Percentiles rank a stretch among this genome's conserved stretches.
Conservation (phyloP, 2,797 vertebrate species). For the Poecilia picta region DNA sequence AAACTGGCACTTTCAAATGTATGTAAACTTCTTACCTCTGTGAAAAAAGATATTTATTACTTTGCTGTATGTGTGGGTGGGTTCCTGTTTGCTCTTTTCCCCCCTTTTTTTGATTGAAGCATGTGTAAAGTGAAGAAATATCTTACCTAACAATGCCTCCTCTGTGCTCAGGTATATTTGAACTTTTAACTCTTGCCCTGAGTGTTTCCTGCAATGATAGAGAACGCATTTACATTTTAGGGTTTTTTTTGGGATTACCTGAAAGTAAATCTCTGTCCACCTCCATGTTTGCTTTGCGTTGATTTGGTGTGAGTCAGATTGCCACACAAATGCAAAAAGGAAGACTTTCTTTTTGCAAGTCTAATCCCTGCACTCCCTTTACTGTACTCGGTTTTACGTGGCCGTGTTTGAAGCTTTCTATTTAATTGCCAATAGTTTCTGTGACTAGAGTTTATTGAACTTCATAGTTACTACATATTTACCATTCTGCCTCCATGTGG, state of each 20-base stretch:
- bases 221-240: background rate
- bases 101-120: background rate
- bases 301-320: constrained; percentile 6
- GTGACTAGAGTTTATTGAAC: constrained; percentile 1
- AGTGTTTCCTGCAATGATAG: background rate
- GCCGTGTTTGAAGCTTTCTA: background rate
- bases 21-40: background rate
- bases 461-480: background rate
- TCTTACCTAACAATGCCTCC: background rate
- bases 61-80: background rate
- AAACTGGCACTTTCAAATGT: background rate
- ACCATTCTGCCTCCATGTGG: background rate
- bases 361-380: background rate
- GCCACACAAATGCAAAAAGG: background rate
- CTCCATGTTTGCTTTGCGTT: background rate
- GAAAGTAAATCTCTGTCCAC: background rate
- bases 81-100: background rate
- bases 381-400: background rate
- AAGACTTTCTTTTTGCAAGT: background rate
- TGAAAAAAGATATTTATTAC: background rate
- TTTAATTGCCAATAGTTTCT: constrained; percentile 11
- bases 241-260: constrained; percentile 2
- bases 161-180: background rate
- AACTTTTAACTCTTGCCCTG: background rate
- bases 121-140: constrained; percentile 6